Evolutionary conservation across 2,113 vertebrate genomes (phyloP), one percentile per base, ranked within the genome.

Genomic region (Coreoperca whiteheadi): DNA sequence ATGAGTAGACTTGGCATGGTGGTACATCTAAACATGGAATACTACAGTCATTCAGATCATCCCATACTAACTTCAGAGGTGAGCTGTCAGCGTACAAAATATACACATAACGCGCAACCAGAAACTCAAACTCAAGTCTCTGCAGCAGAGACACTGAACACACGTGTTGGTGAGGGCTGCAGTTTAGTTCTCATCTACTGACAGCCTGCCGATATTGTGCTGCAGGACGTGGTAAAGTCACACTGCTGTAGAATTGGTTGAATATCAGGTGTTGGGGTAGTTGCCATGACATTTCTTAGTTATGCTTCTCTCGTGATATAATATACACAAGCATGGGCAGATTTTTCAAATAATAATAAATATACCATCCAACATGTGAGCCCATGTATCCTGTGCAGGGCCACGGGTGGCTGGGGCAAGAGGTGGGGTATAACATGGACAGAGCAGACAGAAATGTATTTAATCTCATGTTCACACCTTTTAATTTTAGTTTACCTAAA

Each of bases 151-250:
- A n/a, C 25, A 63, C 21, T 76, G 73, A 70, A 28, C 34, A 50
- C 43, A 67, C 6, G 57, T 37, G 39, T 32, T 46, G 37, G n/a
- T 39, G 50, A 53, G 15, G 15, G 30, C 48, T 32, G 34, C 43
- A 64, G 28, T 85, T 85, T 53, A 46, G 30, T 57, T 43, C 59
- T 56, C 21, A 56, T 75, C 46, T 88, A 72, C 84, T 79, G 74
- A 78, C 59, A 72, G 60, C 69, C 69, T 82, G 73, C 57, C 74
- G 76, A 72, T 46, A 59, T n/a, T 34, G 30, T 73, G 28, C 53
- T 73, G 60, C 60, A 60, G 56, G 68, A 39, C 70, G 68, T 85
- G 21, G 20, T 48, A 57, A 32, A 57, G 25, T 14, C 20, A 57
- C 4, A 28, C 54, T 39, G 66, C 28, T 73, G 68, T 69, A 57